phyloP scores from a whole-genome alignment of 2,888 invertebrate genomes.

The Macroteleia sp. region DNA sequence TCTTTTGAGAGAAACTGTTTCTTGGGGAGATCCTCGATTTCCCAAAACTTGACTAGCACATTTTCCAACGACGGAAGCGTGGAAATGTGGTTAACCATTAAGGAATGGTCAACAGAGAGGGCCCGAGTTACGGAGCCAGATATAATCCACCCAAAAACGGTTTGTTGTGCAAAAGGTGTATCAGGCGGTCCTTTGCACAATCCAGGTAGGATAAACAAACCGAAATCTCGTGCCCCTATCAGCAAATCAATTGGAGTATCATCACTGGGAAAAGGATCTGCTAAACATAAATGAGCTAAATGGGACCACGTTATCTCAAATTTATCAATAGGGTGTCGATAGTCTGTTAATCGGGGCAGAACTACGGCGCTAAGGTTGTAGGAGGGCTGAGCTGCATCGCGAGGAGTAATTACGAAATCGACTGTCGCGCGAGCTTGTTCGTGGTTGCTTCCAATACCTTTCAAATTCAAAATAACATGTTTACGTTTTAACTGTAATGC shows the following conservation, averaged over 20 bases:
- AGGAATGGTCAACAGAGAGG: too few relatives aligned
- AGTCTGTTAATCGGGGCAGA: neutral
- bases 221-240: slow-evolving; percentile 3
- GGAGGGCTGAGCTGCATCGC: neutral
- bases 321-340: neutral
- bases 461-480: neutral
- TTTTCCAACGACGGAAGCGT: neutral
- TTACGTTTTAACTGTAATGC: neutral
- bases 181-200: slow-evolving; percentile 5
- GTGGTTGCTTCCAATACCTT: neutral
- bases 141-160: slow-evolving; percentile 18
- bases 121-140: neutral
- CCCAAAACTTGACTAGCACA: neutral
- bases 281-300: neutral
- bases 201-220: slow-evolving; percentile 2
- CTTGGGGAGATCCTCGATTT: neutral
- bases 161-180: slow-evolving; percentile 23
- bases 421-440: neutral
- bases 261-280: neutral
- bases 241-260: slow-evolving; percentile 2
- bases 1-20: neutral
- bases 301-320: neutral
- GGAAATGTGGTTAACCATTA: neutral
- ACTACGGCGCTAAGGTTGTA: neutral
- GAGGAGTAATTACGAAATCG: neutral